A percentile compares a stretch with the other conserved stretches of the same genome.
Evolutionary conservation across 1,140 invertebrate genomes (phyloP).

Genomic region (Periplaneta americana): DNA sequence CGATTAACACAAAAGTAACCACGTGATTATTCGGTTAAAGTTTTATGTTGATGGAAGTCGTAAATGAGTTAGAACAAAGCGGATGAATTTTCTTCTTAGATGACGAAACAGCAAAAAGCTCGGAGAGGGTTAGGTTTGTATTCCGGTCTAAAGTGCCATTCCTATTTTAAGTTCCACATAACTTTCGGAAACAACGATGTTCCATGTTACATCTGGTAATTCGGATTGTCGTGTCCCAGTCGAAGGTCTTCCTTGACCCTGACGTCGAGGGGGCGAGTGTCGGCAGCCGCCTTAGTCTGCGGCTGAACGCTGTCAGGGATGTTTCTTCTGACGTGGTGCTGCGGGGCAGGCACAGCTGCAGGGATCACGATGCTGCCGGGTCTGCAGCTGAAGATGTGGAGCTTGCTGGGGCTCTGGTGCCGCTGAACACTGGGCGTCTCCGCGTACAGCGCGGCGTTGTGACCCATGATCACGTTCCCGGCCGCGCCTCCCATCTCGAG

Average conservation of each 20-base stretch:
- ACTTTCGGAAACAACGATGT: neutral
- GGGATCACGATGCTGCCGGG: conserved; percentile 15
- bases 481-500: conserved; percentile 3
- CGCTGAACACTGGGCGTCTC: neutral
- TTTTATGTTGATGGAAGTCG: neutral
- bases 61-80: neutral
- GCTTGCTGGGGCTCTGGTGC: conserved; percentile 4
- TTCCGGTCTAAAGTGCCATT: neutral
- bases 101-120: neutral
- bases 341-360: neutral
- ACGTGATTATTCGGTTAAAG: neutral
- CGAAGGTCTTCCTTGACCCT: neutral
- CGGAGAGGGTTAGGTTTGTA: no score
- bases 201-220: neutral
- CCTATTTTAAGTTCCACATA: neutral
- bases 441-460: neutral
- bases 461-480: neutral
- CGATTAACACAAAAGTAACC: neutral
- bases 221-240: conserved; percentile 11
- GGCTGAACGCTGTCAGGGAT: neutral
- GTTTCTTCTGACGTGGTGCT: neutral
- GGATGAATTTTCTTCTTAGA: neutral
- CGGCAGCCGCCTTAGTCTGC: neutral
- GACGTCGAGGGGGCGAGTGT: neutral
- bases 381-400: conserved; percentile 15